These are phyloP conservation scores for Chionoecetes opilio DNA, from an alignment of 1,140 invertebrate species.

Conservation along the genomic window DNA sequence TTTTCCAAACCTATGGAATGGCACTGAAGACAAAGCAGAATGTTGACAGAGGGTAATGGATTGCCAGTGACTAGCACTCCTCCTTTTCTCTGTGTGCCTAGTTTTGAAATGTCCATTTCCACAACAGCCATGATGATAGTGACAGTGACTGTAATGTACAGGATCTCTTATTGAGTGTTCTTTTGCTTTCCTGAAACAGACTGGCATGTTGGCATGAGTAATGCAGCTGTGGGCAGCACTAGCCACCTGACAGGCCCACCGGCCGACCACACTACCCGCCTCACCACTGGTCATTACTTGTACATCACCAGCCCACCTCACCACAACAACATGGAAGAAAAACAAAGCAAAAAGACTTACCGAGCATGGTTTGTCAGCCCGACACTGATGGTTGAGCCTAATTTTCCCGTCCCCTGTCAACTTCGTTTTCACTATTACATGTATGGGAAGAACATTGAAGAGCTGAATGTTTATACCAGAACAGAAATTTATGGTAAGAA, in stretches of 20 bases:
- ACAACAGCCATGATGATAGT: not conserved
- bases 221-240: slow-evolving; percentile 15
- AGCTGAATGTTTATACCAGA: slow-evolving; percentile 66
- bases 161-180: not conserved
- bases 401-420: slow-evolving; percentile 49
- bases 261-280: slow-evolving; percentile 64
- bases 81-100: no score
- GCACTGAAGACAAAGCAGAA: no score
- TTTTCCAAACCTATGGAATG: no score
- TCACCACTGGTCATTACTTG: slow-evolving; percentile 67
- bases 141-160: not conserved
- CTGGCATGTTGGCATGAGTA: slow-evolving; percentile 31
- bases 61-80: not conserved
- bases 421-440: slow-evolving; percentile 75
- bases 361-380: slow-evolving; percentile 73
- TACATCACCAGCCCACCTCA: slow-evolving; percentile 50
- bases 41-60: no score
- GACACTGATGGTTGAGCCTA: slow-evolving; percentile 46
- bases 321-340: not conserved
- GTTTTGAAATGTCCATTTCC: no score
- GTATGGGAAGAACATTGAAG: slow-evolving; percentile 67
- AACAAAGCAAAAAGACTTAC: not conserved
- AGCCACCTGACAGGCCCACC: slow-evolving; percentile 72
- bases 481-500: slow-evolving; percentile 63
- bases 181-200: slow-evolving; percentile 11